phyloP scores from a whole-genome alignment of 2,888 invertebrate genomes.

The Eustalomyia histrio region DNA sequence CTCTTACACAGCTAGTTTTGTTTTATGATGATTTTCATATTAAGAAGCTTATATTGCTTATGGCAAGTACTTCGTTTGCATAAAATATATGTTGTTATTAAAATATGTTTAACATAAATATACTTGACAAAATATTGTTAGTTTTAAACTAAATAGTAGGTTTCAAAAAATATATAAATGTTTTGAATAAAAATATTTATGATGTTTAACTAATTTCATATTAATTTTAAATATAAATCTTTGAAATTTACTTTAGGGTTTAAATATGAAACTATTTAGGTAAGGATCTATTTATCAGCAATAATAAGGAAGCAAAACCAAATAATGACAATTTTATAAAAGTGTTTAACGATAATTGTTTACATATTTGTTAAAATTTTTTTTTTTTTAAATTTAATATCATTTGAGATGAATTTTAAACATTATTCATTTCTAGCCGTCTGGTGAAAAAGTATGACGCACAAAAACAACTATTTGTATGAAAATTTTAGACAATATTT shows the following conservation, averaged over 20 bases:
- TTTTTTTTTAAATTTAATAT: no score
- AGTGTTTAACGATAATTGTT: no score
- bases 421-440: no score
- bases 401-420: no score
- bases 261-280: background rate
- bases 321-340: no score
- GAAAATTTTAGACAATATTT: no score
- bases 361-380: no score
- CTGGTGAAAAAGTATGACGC: no score
- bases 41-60: constrained; percentile 34
- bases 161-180: constrained; percentile 15
- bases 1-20: constrained; percentile 24
- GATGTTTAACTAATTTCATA: background rate
- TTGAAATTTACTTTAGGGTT: background rate
- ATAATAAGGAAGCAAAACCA: no score
- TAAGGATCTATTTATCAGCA: no score
- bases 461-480: no score
- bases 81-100: constrained; percentile 30
- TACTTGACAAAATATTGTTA: constrained; percentile 19
- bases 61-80: constrained; percentile 24
- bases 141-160: constrained; percentile 13
- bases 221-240: background rate
- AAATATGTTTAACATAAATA: constrained; percentile 36
- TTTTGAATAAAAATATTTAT: constrained; percentile 1
- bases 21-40: constrained; percentile 52